Evolutionary conservation across 2,113 vertebrate species (phyloP), one percentile per base, ranked within the genome.

Genomic region (Melanerpes formicivorus): DNA sequence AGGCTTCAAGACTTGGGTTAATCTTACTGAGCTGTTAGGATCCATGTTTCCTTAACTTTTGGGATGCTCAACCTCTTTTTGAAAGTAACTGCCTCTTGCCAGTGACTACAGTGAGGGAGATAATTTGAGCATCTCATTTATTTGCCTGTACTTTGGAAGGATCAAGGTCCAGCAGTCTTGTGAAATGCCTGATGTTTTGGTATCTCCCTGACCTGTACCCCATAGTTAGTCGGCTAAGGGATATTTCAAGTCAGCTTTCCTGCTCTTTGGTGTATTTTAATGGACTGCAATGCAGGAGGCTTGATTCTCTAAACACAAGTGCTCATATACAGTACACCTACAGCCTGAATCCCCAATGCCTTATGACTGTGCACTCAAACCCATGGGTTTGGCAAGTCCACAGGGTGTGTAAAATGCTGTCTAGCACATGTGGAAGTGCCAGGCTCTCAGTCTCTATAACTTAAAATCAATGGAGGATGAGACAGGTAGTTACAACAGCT

Each of bases 31-130:
- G 22, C 55, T 76, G 29, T 15, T 5, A 17, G 52, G 59, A 77
- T 42, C 72, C 30, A 27, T 0, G 0, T 52, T 71, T 56, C 82
- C 30, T 8, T 3, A 22, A 56, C 5, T 0, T 29, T 2, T 90
- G 82, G 72, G 65, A 30, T 80, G 52, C 34, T 59, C 59, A 66
- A 1, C 2, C 55, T 71, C 40, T 16, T 19, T 86, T 4, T 23
- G 60, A 27, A 87, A 56, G 56, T 7, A 1, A 12, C 11, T 46
- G 27, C 8, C 87, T 48, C 48, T 34, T 34, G 55, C 14, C 34
- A 32, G 55, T 9, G 55, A 6, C 63, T 54, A 8, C 48, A 10
- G 22, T 3, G 78, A 26, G 44, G 44, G 6, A 34, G 40, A 10
- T 50, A 25, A 1, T 21, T 0, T 16, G 40, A 80, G 64, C 64